phyloP scores from a whole-genome alignment of 2,888 invertebrate genomes.

The Meghimatium bilineatum region DNA sequence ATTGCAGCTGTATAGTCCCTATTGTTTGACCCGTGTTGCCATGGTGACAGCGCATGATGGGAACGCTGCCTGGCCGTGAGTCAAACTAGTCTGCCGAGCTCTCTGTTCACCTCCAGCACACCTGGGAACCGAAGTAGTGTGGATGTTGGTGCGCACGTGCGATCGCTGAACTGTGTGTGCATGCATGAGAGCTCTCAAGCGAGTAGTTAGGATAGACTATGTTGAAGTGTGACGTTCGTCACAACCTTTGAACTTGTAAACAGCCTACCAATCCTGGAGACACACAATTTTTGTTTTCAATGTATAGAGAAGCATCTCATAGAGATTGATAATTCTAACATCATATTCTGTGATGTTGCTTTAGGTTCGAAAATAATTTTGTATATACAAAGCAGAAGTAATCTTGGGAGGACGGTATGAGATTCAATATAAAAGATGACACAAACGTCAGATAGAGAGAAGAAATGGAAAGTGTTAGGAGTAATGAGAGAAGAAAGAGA shows the following conservation, averaged over 20 bases:
- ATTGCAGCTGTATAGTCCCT: conserved; percentile 24
- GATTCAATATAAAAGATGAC: neutral
- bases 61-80: conserved; percentile 16
- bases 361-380: neutral
- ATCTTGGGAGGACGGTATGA: neutral
- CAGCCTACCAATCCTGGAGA: neutral
- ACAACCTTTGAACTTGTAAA: neutral
- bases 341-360: neutral
- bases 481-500: neutral
- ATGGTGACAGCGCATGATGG: conserved; percentile 30
- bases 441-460: no score
- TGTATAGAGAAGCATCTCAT: neutral
- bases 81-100: conserved; percentile 3
- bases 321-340: neutral
- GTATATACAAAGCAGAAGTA: neutral
- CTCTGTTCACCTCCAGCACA: conserved; percentile 16
- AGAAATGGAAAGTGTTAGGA: neutral
- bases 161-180: neutral
- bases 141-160: neutral
- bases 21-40: conserved; percentile 27
- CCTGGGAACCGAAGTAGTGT: conserved; percentile 3
- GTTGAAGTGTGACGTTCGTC: neutral
- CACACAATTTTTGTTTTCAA: neutral
- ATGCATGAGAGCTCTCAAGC: neutral
- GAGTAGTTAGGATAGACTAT: neutral